Evolutionary conservation across 2,797 vertebrate species (phyloP).

Genomic region (Rhinatrema bivittatum): DNA sequence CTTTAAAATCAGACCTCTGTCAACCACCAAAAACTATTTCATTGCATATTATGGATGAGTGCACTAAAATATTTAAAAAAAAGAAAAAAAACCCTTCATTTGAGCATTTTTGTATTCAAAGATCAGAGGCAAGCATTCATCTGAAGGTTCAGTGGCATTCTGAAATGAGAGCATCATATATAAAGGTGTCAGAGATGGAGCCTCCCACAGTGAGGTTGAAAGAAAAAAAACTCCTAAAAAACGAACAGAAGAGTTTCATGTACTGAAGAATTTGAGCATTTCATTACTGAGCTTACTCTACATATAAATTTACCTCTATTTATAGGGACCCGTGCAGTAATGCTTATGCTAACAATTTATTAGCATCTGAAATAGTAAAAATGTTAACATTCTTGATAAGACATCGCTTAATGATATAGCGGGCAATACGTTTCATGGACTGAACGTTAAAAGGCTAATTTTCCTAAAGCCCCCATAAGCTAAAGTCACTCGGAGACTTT

Average conservation of each 20-base stretch:
- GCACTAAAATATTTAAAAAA: constrained; percentile 67
- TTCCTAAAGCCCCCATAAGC: no score
- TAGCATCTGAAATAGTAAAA: no score
- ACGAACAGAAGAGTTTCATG: constrained; percentile 67
- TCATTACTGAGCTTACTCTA: constrained; percentile 69
- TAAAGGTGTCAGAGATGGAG: constrained; percentile 70
- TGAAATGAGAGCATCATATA: constrained; percentile 72
- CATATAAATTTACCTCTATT: constrained; percentile 63
- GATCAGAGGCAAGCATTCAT: constrained; percentile 71
- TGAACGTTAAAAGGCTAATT: no score
- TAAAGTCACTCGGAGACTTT: no score
- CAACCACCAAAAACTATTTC: no score
- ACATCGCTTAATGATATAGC: no score
- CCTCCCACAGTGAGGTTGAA: constrained; percentile 73
- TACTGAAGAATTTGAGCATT: constrained; percentile 70
- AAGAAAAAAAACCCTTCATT: constrained; percentile 59
- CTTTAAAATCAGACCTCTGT: not conserved
- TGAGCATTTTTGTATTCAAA: constrained; percentile 67
- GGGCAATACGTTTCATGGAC: no score
- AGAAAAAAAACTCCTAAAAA: constrained; percentile 61
- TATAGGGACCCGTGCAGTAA: no score
- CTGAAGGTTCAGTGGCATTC: constrained; percentile 76
- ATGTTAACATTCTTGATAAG: no score
- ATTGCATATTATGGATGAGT: constrained; percentile 41
- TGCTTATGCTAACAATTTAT: no score